Evolutionary conservation across 2,888 invertebrate genomes (phyloP).

Genomic region (Thymelicus lineola): DNA sequence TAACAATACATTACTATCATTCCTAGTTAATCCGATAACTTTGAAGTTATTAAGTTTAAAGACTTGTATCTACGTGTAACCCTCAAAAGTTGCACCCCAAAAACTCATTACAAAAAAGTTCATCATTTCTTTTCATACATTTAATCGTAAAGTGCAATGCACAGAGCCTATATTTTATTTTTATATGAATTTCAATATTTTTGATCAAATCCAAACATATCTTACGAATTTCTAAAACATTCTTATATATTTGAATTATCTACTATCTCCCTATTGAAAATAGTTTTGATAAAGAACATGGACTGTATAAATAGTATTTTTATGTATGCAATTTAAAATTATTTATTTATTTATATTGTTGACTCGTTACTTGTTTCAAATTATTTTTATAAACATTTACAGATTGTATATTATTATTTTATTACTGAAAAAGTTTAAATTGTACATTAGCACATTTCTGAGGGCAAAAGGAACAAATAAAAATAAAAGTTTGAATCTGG

Average conservation of each 20-base stretch:
- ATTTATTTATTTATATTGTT: slow-evolving; percentile 41
- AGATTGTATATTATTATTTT: not conserved
- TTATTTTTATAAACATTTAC: slow-evolving; percentile 12
- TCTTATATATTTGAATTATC: slow-evolving; percentile 29
- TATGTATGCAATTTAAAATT: slow-evolving; percentile 33
- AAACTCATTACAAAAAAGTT: not conserved
- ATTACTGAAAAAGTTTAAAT: no score
- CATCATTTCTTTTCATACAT: not conserved
- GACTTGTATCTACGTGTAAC: no score
- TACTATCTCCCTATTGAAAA: slow-evolving; percentile 18
- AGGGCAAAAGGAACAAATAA: no score
- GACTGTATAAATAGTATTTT: slow-evolving; percentile 8
- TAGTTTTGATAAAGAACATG: slow-evolving; percentile 16
- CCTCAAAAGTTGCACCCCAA: no score
- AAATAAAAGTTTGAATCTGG: no score
- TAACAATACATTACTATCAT: not conserved
- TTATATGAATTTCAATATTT: slow-evolving; percentile 23
- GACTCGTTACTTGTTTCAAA: not conserved
- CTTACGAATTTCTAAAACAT: slow-evolving; percentile 54
- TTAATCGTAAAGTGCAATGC: not conserved
- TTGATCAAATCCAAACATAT: slow-evolving; percentile 55
- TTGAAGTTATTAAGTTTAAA: no score
- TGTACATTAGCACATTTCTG: no score
- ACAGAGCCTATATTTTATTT: slow-evolving; percentile 18
- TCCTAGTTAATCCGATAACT: no score